Evolutionary conservation across 1,140 invertebrate genomes (phyloP), one percentile per base, ranked within the genome.

Genomic region (Bombus confusus): DNA sequence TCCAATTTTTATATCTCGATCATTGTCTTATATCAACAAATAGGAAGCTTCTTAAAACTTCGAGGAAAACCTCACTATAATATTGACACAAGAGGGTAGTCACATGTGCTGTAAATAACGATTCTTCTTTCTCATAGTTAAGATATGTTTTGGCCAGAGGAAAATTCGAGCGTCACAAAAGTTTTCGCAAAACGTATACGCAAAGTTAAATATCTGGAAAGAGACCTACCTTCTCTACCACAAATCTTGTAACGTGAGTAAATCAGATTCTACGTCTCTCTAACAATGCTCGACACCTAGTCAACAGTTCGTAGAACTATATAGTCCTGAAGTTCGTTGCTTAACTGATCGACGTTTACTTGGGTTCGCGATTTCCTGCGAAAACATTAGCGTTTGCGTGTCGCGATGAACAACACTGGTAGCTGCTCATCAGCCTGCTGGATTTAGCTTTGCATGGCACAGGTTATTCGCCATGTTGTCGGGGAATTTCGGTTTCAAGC

Each of bases 351-450:
- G 82, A 77, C 28, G 82, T 83, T 83, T 78, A 76, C 64, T 10
- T 41, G 39, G 25, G 47, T 41, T 18, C 47, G 76, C 66, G 83
- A 80, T 80, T 84, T 62, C 66, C 83, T 79, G 76, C 31, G 73
- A 72, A 80, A 85, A 80, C 83, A 80, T 72, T 59, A 85, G 37
- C 68, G 83, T 80, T 80, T 64, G 77, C 83, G 64, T 83, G 82
- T 83, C 74, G 64, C 66, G 47, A 2, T 52, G 41, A 80, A 64
- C 83, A 77, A 80, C 77, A 77, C 68, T 77, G 76, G 68, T 68
- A 85, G 83, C 68, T 73, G 83, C 83, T 85, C 83, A 85, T 85
- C 83, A 85, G 57, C 76, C n/a, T n/a, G 28, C 76, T 80, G 37
- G 83, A 80, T 85, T 80, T 41, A 57, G 57, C 77, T 85, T 85